Conservation (phyloP, 2,113 vertebrate genomes). For the Ptychochromis oligacanthus region DNA sequence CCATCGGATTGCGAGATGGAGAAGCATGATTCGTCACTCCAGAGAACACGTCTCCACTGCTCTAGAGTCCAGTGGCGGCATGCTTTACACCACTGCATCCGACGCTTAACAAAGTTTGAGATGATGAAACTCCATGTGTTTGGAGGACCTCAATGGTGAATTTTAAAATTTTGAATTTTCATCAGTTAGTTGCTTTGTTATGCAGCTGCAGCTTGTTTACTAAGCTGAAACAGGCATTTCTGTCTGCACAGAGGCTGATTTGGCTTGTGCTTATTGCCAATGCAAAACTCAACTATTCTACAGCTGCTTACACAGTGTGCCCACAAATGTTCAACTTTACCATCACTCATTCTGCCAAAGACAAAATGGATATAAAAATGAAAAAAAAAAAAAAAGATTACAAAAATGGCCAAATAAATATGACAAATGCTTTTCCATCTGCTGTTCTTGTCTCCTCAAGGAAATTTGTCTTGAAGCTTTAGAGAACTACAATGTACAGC, state of each 20-base stretch:
- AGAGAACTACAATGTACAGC: neutral
- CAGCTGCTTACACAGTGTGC: neutral
- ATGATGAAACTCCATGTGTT: neutral
- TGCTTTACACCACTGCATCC: no score
- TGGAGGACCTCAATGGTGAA: fast-evolving
- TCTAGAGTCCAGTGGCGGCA: no score
- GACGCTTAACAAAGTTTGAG: neutral
- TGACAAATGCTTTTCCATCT: neutral
- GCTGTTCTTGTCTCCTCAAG: neutral
- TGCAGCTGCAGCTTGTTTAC: neutral
- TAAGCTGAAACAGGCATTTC: neutral
- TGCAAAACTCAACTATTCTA: neutral
- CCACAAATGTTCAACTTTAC: neutral
- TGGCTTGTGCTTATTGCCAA: neutral
- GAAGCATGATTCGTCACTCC: no score
- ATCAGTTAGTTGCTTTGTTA: neutral
- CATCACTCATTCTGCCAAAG: neutral
- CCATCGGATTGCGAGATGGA: no score
- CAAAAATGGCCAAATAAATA: no score
- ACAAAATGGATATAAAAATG: neutral
- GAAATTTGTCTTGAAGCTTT: neutral
- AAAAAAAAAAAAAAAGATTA: no score
- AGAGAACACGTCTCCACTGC: no score
- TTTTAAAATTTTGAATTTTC: neutral
- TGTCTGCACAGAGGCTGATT: neutral